Base-by-base conservation (phyloP, 2,888 invertebrate species). In the Augiades crinisus region DNA sequence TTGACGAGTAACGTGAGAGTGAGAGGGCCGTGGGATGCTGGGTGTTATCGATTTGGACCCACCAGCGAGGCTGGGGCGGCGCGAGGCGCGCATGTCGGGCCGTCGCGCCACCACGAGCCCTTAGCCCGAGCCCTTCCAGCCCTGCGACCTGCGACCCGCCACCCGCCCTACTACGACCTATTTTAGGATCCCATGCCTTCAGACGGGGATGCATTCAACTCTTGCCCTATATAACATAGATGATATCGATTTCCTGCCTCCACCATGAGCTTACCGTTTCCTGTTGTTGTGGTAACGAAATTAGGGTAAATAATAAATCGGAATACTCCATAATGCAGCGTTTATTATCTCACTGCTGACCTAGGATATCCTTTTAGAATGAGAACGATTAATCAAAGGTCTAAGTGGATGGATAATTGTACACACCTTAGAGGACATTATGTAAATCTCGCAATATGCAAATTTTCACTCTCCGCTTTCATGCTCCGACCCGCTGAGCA, bases 31-130 rank as follows among this genome's bases (percentile, higher is more conserved):
- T 75, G 82, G 74, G 72, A 65, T 70, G 68, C 63, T 70, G 84
- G 47, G 47, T 16, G 83, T 74, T 86, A 87, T 88, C 83, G 88
- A 89, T 88, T 84, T 72, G 73, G 72, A 72, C 73, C 83, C 84
- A 82, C 77, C 84, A 84, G 78, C 77, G 30, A n/a, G 71, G 57
- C 63, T 62, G 70, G 72, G 67, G 72, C 69, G 22, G 71, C 68
- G 70, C 72, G 73, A 69, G 68, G 64, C 72, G 80, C 81, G 81
- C 81, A 80, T 77, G 78, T 67, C 75, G 57, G 38, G 57, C 58
- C 55, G 24, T 45, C 38, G 57, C 38, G 51, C 54, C 46, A 49
- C 44, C 58, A 50, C 58, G 57, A 47, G 53, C 49, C 37, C 14
- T 34, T n/a, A n/a, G n/a, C 41, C 50, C 43, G 47, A 36, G 37